Evolutionary conservation across 2,888 invertebrate species (phyloP).

Genomic region (Aphidoletes aphidimyza): DNA sequence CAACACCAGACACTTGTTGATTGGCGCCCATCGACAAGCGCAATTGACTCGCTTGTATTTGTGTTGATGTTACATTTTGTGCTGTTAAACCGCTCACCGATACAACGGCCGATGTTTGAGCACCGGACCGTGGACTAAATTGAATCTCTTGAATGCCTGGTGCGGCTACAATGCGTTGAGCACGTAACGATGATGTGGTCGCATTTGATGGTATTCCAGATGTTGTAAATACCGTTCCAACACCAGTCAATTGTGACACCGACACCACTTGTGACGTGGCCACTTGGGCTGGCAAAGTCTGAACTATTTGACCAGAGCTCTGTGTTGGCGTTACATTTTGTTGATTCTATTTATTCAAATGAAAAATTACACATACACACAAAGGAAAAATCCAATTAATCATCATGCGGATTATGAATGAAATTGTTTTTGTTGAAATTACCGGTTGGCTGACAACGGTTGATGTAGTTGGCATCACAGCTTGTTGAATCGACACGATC

Average conservation of each 20-base stretch:
- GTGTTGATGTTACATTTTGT: constrained; percentile 62
- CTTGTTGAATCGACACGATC: constrained; percentile 57
- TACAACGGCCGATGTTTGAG: constrained; percentile 65
- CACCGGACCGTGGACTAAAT: constrained; percentile 64
- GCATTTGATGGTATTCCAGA: constrained; percentile 63
- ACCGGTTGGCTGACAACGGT: constrained; percentile 60
- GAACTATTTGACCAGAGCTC: constrained; percentile 63
- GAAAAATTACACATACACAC: too few species aligned
- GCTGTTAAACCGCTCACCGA: constrained; percentile 64
- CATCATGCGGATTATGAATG: background rate
- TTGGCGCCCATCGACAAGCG: constrained; percentile 63
- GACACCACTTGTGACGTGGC: constrained; percentile 66
- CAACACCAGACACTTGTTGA: constrained; percentile 62
- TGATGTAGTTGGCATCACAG: constrained; percentile 59
- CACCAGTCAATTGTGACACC: constrained; percentile 66
- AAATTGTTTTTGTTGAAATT: background rate
- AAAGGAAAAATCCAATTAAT: background rate
- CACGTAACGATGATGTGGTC: constrained; percentile 63
- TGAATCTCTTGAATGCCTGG: constrained; percentile 65
- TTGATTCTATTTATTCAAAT: background rate
- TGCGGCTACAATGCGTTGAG: constrained; percentile 64
- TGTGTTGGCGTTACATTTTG: constrained; percentile 58
- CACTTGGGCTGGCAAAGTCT: constrained; percentile 63
- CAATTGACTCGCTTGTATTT: constrained; percentile 64
- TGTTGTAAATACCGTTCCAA: constrained; percentile 65